phyloP scores from a whole-genome alignment of 2,888 invertebrate genomes.

The Melinopterus prodromus region DNA sequence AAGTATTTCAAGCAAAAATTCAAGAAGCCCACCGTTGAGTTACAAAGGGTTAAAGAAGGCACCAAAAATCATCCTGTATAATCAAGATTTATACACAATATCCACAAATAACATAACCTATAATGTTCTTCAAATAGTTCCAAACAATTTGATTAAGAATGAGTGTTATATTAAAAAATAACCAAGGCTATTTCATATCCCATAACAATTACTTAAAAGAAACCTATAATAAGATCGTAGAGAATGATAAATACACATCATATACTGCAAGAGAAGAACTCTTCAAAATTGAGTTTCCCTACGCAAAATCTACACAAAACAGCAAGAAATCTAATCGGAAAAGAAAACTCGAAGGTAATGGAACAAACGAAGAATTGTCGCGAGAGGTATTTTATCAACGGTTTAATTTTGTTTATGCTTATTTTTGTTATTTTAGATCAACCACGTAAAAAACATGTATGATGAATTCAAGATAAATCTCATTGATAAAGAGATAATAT shows the following conservation, averaged over 20 bases:
- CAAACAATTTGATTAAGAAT: conserved; percentile 49
- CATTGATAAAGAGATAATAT: conserved; percentile 29
- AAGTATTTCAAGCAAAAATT: too few species aligned
- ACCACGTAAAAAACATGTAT: conserved; percentile 44
- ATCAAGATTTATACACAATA: too few species aligned
- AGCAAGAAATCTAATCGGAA: conserved; percentile 48
- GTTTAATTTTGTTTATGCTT: neutral
- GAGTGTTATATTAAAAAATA: conserved; percentile 58
- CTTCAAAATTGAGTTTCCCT: conserved; percentile 62
- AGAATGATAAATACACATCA: conserved; percentile 42
- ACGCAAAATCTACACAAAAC: conserved; percentile 50
- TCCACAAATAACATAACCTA: too few species aligned
- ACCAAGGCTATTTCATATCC: conserved; percentile 63
- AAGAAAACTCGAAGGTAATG: conserved; percentile 33
- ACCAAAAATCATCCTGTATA: too few species aligned
- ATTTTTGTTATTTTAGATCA: conserved; percentile 32
- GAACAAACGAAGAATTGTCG: conserved; percentile 33
- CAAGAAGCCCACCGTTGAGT: too few species aligned
- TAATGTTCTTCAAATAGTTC: too few species aligned
- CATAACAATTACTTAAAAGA: conserved; percentile 61
- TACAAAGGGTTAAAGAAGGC: too few species aligned
- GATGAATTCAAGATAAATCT: conserved; percentile 29
- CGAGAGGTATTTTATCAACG: conserved; percentile 26
- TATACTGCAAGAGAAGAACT: conserved; percentile 57
- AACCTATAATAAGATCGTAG: conserved; percentile 57